Evolutionary conservation across 2,797 vertebrate species (phyloP).

Genomic region (Triplophysa bombifrons): DNA sequence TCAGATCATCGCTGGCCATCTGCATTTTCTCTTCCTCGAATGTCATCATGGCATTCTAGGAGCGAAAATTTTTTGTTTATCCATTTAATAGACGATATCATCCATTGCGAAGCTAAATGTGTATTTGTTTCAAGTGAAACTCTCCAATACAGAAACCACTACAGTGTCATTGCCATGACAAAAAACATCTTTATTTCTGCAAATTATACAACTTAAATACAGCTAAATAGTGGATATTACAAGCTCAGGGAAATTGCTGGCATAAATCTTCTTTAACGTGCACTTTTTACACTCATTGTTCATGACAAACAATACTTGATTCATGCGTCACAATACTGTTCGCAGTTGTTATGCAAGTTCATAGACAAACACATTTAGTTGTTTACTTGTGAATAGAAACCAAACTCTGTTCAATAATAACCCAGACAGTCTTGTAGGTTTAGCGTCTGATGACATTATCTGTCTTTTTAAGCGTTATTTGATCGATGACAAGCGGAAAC

Average conservation of each 20-base stretch:
- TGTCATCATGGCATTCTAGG: slow-evolving; percentile 97
- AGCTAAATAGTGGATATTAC: background rate
- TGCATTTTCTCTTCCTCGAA: slow-evolving; percentile 99
- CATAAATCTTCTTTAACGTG: background rate
- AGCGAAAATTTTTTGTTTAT: background rate
- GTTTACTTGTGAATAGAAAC: background rate
- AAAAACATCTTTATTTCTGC: too few relatives aligned
- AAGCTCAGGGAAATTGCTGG: background rate
- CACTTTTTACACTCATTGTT: background rate
- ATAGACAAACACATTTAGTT: background rate
- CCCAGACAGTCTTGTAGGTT: background rate
- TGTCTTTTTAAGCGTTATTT: background rate
- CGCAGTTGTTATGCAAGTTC: background rate
- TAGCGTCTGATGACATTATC: background rate
- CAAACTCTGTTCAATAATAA: background rate
- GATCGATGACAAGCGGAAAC: background rate
- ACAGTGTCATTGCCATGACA: too few relatives aligned
- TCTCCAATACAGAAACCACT: background rate
- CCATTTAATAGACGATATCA: background rate
- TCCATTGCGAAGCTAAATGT: background rate
- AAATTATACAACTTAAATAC: background rate
- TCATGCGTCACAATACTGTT: background rate
- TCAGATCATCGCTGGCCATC: slow-evolving; percentile 92
- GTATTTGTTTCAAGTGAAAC: background rate
- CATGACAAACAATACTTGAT: background rate